Conservation (phyloP, 2,113 vertebrate species). For the Tenebrosternarchus preto region DNA sequence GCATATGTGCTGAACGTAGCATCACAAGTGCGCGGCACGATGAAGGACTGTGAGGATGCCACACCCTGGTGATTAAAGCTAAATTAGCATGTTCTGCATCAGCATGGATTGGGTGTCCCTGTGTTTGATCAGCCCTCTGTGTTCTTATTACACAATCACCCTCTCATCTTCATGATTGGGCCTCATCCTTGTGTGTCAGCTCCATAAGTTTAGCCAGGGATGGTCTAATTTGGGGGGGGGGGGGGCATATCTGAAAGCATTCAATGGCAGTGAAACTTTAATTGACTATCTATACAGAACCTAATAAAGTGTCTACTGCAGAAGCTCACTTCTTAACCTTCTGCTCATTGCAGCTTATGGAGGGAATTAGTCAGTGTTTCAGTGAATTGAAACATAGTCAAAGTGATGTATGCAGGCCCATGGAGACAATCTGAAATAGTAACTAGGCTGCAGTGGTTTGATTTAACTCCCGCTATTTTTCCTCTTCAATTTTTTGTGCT, state of each 20-base stretch:
- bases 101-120: background rate
- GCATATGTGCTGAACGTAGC: slow-evolving; percentile 40
- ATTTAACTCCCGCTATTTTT: slow-evolving; percentile 31
- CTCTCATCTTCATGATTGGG: background rate
- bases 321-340: background rate
- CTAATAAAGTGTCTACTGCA: background rate
- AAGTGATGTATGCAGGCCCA: slow-evolving; percentile 16
- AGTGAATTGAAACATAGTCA: slow-evolving; percentile 18
- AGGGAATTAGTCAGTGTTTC: slow-evolving; percentile 9
- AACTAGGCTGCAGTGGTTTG: slow-evolving; percentile 46
- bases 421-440: slow-evolving; percentile 51
- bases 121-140: background rate
- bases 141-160: background rate
- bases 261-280: background rate
- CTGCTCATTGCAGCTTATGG: background rate
- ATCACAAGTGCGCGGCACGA: slow-evolving; percentile 29
- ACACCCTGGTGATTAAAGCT: slow-evolving; percentile 9
- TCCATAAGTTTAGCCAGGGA: background rate
- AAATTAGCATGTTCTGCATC: slow-evolving; percentile 2
- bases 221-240: no score
- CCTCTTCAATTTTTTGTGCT: slow-evolving; percentile 31
- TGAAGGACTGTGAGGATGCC: background rate
- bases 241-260: background rate
- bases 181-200: background rate
- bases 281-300: background rate